phyloP scores from a whole-genome alignment of 2,888 invertebrate species.

The Aphodius sticticus region DNA sequence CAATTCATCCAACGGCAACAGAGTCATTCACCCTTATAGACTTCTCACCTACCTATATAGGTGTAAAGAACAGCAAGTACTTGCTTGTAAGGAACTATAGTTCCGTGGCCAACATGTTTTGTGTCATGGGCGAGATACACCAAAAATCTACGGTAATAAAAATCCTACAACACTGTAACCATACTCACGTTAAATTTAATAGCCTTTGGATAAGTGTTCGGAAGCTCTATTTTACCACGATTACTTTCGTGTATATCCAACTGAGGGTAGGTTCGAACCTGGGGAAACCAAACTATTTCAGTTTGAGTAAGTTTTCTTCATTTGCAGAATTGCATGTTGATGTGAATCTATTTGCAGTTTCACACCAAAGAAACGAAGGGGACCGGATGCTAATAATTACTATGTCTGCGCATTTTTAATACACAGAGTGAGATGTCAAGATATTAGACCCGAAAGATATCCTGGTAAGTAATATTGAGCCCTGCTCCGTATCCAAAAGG shows the following conservation, averaged over 20 bases:
- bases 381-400: conserved; percentile 53
- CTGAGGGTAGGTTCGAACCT: conserved; percentile 36
- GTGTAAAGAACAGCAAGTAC: conserved; percentile 53
- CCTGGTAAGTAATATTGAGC: not conserved
- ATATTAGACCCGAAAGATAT: not conserved
- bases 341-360: not conserved
- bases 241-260: conserved; percentile 30
- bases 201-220: conserved; percentile 40
- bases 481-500: not conserved
- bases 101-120: conserved; percentile 56
- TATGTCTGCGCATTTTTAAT: conserved; percentile 61
- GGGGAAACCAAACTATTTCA: conserved; percentile 35
- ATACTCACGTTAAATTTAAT: conserved; percentile 19
- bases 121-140: conserved; percentile 54
- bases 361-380: conserved; percentile 53
- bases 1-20: conserved; percentile 55
- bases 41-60: conserved; percentile 58
- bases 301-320: conserved; percentile 34
- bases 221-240: conserved; percentile 6
- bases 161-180: not conserved
- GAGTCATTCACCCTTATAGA: conserved; percentile 58
- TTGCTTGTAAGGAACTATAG: conserved; percentile 59
- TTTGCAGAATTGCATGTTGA: not conserved
- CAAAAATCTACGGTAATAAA: conserved; percentile 52
- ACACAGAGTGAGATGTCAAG: conserved; percentile 45